Percentiles rank a stretch among this genome's conserved stretches.
phyloP scores from a whole-genome alignment of 2,113 vertebrate genomes.

The Aphelocoma coerulescens region DNA sequence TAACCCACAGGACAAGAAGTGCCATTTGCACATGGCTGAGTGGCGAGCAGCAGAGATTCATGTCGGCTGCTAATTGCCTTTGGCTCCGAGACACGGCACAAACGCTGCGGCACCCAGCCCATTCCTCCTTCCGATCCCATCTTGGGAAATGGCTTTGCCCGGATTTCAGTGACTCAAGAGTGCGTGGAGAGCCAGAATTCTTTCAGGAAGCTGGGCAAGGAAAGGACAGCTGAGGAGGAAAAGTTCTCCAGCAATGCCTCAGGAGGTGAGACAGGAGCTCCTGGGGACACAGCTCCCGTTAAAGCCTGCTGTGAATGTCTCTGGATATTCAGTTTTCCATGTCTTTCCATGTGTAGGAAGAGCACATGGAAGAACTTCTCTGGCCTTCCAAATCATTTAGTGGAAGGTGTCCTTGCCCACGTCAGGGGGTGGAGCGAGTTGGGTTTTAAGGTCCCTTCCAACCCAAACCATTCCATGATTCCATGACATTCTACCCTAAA shows the following conservation, averaged over 20 bases:
- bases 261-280: neutral
- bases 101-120: neutral
- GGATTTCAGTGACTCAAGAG: conserved; percentile 7
- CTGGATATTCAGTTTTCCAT: neutral
- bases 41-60: conserved; percentile 42
- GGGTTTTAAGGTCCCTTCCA: neutral
- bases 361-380: neutral
- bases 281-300: neutral
- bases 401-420: neutral
- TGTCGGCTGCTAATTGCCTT: conserved; percentile 51
- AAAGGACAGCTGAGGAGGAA: neutral
- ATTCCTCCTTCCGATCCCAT: neutral
- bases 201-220: neutral
- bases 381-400: neutral
- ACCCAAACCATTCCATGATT: neutral
- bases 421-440: accelerated
- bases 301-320: neutral
- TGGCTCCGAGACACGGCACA: conserved; percentile 37
- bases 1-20: conserved; percentile 63
- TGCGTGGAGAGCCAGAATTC: neutral
- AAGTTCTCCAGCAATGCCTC: neutral
- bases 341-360: neutral
- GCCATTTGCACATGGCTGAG: conserved; percentile 45
- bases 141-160: neutral
- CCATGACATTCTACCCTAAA: neutral